Conservation (phyloP, 2,888 invertebrate species). For the Amphimallon solstitiale region DNA sequence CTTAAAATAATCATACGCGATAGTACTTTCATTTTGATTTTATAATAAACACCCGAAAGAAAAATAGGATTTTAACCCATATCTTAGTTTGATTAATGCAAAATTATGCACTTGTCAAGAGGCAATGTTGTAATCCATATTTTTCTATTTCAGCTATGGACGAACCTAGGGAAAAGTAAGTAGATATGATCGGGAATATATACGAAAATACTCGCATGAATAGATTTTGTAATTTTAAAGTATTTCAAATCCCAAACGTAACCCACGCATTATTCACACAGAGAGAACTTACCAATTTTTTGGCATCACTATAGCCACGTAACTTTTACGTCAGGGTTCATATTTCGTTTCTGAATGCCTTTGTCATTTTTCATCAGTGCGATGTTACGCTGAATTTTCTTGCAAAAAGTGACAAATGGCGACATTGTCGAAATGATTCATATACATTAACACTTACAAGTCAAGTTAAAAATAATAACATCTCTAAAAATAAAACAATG, state of each 20-base stretch:
- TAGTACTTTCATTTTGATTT: slow-evolving; percentile 31
- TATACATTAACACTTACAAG: neutral
- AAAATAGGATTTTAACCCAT: slow-evolving; percentile 25
- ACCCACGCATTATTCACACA: slow-evolving; percentile 46
- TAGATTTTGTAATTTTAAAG: slow-evolving; percentile 2
- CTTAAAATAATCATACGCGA: slow-evolving; percentile 22
- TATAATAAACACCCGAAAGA: slow-evolving; percentile 34
- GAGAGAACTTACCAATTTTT: slow-evolving; percentile 52
- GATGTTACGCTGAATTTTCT: slow-evolving; percentile 21
- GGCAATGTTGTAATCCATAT: slow-evolving; percentile 41
- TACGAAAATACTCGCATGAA: slow-evolving; percentile 1
- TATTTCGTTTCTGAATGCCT: slow-evolving; percentile 45
- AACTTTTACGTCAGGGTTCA: slow-evolving; percentile 56
- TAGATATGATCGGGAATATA: slow-evolving; percentile 55
- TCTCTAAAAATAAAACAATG: neutral
- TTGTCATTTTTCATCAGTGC: slow-evolving; percentile 36
- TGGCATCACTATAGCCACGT: slow-evolving; percentile 52
- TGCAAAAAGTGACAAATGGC: slow-evolving; percentile 10
- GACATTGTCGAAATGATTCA: slow-evolving; percentile 35
- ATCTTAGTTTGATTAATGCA: slow-evolving; percentile 33
- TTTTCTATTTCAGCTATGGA: slow-evolving; percentile 85
- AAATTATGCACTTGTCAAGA: slow-evolving; percentile 19
- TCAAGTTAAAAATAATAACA: neutral
- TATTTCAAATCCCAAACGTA: slow-evolving; percentile 14
- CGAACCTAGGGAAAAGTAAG: slow-evolving; percentile 96